These are phyloP conservation scores for Nycticorax nycticorax DNA, from an alignment of 2,113 vertebrate species.

Conservation along the genomic window DNA sequence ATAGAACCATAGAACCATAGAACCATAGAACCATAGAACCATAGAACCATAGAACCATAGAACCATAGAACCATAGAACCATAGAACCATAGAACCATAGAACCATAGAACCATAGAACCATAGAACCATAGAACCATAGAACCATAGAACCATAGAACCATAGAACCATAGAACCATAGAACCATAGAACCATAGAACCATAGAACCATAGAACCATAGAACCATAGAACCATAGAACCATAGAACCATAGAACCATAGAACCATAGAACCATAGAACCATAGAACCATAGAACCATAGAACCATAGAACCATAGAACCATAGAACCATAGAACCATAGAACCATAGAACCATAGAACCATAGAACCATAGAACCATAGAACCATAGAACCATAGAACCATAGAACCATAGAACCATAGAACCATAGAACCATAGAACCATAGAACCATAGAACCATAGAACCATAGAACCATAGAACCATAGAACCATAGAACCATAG, in stretches of 20 bases:
- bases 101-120: background rate
- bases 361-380: too few relatives aligned
- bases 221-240: background rate
- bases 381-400: background rate
- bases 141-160: too few relatives aligned
- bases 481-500: background rate
- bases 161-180: background rate
- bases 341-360: background rate
- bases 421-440: background rate
- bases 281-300: background rate
- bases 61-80: background rate
- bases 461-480: too few relatives aligned
- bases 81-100: too few relatives aligned
- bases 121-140: background rate
- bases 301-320: too few relatives aligned
- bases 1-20: background rate
- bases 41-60: too few relatives aligned
- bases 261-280: background rate
- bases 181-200: background rate
- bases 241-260: too few relatives aligned
- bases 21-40: background rate
- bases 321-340: background rate
- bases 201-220: too few relatives aligned
- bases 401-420: too few relatives aligned
- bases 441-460: background rate